Base-by-base conservation (phyloP, 2,888 invertebrate species). In the Lagria hirta region DNA sequence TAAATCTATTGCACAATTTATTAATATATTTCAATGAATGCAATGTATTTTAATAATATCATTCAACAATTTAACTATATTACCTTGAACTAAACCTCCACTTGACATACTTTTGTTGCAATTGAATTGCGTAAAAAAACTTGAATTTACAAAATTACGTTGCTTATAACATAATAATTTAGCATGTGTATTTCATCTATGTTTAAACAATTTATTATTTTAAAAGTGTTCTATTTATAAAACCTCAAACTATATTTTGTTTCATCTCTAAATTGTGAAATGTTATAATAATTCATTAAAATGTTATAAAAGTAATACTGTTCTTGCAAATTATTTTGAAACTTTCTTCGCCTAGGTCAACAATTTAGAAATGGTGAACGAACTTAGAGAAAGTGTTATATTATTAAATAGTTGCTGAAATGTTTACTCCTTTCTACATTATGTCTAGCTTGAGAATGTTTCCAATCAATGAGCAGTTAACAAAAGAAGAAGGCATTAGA, bases 341-440 rank as follows among this genome's bases (percentile, higher is more conserved):
- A n/a, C n/a, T 40, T 38, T 28, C 44, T 45, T 45, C 38, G 38
- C 44, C 38, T 45, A 45, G 44, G 44, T 45, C 44, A 45, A 45
- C 38, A 28, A 43, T 43, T 43, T 43, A 30, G 30, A 38, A 43
- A 27, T 40, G 44, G 44, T 45, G 38, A 45, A 45, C 34, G 44
- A 45, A 45, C 44, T 15, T 27, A 24, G 44, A 40, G 44, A 45
- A 45, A 45, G 44, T 45, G 22, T 28, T 33, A 24, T 26, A 21
- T 30, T 33, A 43, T 45, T 45, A 28, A 11, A 40, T 34, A 29
- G 44, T 45, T 41, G 38, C 44, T 40, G 27, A 28, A 18, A 24
- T 24, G 24, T 30, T 17, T n/a, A 22, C 21, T 45, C 44, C 44
- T 40, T 45, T 45, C 44, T 45, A 45, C 8, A 44, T 33, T 35